Evolutionary conservation across 2,113 vertebrate genomes (phyloP).

Genomic region (Podilymbus podiceps): DNA sequence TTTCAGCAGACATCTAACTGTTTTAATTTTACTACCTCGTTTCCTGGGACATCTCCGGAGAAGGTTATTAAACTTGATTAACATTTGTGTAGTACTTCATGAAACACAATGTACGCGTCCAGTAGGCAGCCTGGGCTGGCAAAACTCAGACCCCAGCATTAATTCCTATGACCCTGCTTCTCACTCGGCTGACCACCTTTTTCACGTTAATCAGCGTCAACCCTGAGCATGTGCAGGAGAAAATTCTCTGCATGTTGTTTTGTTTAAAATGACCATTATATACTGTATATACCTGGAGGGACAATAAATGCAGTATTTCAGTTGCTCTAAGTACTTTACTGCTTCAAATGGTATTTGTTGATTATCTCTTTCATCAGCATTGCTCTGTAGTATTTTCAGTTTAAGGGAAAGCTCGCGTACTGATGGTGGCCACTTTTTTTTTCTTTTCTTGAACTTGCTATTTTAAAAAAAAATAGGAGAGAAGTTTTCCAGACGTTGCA

Average conservation of each 20-base stretch:
- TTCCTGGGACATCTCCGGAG: conserved; percentile 8
- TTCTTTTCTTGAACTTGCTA: neutral
- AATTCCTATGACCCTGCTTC: neutral
- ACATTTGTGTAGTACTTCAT: neutral
- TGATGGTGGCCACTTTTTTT: neutral
- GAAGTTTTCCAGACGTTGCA: neutral
- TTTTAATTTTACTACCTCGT: conserved; percentile 47
- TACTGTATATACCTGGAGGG: neutral
- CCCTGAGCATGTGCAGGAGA: neutral
- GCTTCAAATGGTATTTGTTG: neutral
- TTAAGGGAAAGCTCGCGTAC: neutral
- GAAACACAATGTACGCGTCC: neutral
- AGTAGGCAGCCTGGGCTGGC: neutral
- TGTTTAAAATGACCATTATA: neutral
- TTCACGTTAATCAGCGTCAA: neutral
- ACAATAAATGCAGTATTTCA: neutral
- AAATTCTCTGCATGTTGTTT: neutral
- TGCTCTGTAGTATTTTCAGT: neutral
- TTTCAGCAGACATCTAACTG: conserved; percentile 83
- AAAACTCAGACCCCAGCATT: neutral
- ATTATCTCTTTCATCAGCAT: neutral
- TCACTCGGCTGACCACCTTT: neutral
- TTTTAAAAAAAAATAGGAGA: neutral
- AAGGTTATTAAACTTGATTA: conserved; percentile 7
- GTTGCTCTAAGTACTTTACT: neutral